Evolutionary conservation across 2,113 vertebrate species (phyloP).

Genomic region (Neodon shergylaensis): DNA sequence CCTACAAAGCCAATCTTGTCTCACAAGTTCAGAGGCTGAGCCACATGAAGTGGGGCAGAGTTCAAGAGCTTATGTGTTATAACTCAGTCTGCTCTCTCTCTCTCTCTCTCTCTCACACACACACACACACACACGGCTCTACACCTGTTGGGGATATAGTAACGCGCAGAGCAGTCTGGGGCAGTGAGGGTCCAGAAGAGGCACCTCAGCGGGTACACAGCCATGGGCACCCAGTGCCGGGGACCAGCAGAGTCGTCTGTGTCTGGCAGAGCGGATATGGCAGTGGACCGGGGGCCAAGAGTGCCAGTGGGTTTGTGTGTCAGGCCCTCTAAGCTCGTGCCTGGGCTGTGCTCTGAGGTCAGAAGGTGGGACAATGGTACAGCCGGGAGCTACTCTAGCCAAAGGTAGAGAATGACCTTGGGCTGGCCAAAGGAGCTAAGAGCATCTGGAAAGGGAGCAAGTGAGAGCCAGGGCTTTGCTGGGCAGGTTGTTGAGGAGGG

Average conservation of each 20-base stretch:
- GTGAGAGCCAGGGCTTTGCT: conserved; percentile 69
- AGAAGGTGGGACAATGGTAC: background rate
- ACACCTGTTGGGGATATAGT: too few relatives aligned
- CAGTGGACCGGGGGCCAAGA: background rate
- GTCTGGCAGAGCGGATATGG: background rate
- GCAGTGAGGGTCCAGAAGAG: background rate
- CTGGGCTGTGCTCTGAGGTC: background rate
- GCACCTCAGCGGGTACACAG: too few relatives aligned
- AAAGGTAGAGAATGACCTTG: background rate
- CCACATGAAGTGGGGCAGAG: background rate
- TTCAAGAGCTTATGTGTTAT: background rate
- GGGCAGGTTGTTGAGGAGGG: background rate
- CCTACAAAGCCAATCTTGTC: background rate
- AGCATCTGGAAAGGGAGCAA: background rate
- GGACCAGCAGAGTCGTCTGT: too few relatives aligned
- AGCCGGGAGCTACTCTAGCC: background rate
- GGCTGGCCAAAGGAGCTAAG: background rate
- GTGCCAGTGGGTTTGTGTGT: background rate
- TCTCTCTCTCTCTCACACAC: too few relatives aligned
- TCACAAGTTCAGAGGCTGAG: background rate
- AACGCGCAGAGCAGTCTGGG: too few relatives aligned
- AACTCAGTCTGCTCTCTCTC: background rate
- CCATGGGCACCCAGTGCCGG: background rate
- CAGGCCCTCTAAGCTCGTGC: too few relatives aligned
- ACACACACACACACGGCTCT: too few relatives aligned